Evolutionary conservation across 2,888 invertebrate genomes (phyloP), one percentile per base, ranked within the genome.

Genomic region (Drosophila tanythrix): DNA sequence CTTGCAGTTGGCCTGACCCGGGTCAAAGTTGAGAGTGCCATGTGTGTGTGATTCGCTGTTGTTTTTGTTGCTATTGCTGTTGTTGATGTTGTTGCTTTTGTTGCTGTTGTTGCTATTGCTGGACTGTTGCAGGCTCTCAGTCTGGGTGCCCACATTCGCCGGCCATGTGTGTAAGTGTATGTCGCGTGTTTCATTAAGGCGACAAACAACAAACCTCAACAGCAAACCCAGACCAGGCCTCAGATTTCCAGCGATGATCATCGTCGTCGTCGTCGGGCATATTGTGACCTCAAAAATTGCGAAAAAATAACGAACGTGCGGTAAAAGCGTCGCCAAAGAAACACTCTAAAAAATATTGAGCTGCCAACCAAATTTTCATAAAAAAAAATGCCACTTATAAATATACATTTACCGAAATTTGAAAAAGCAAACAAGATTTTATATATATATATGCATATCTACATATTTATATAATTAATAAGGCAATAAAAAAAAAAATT

Each of bases 121-220:
- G 74, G 79, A 79, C 74, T 79, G 60, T 66, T 70, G 79, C 51
- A 50, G 57, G 55, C 55, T 48, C 53, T 43, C 56, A 31, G 64
- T 27, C 46, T 55, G 36, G 53, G 53, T 62, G 77, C 60, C 76
- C 72, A 76, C 66, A 74, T 60, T 61, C 40, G 78, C 66, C 61
- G 62, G 53, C 43, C 72, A 76, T 76, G 77, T 79, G 79, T 81
- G 79, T 81, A 74, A 73, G 82, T 74, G 89, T 83, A 81, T 87
- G 90, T 87, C 85, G 89, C 89, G 90, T 88, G 87, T 90, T 87
- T 87, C 87, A 87, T 87, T 90, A 87, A 88, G 90, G 88, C 90
- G 88, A 88, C 88, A 89, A 89, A 88, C 89, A 89, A 84, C 80
- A 65, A 82, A 79, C 71, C 79, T 65, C 74, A 71, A 67, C 74